These are phyloP conservation scores for Microhierax caerulescens DNA, from an alignment of 2,797 vertebrate species.

Conservation along the genomic window DNA sequence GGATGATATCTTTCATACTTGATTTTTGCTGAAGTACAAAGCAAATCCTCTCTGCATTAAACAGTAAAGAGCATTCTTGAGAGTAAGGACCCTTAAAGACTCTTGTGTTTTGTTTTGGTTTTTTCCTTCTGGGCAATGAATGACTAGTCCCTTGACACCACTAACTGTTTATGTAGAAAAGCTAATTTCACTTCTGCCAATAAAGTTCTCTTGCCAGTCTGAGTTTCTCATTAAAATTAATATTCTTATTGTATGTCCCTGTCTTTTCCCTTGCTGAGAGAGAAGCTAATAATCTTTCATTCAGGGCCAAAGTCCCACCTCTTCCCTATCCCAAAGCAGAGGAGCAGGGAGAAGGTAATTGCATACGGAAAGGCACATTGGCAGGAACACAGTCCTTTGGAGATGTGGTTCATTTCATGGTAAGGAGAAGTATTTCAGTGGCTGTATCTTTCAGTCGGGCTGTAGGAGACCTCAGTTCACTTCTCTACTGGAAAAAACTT, in stretches of 20 bases:
- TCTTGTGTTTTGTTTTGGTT: constrained; percentile 58
- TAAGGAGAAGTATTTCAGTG: constrained; percentile 1
- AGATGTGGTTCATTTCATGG: constrained; percentile 47
- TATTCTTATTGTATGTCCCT: constrained; percentile 68
- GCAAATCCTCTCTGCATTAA: constrained; percentile 61
- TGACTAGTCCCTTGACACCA: constrained; percentile 58
- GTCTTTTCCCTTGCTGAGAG: constrained; percentile 60
- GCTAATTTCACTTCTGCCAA: constrained; percentile 75
- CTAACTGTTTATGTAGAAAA: constrained; percentile 75
- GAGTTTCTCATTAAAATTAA: constrained; percentile 76
- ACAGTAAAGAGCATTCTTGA: constrained; percentile 58
- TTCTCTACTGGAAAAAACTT: constrained; percentile 14
- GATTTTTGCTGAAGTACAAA: constrained; percentile 55
- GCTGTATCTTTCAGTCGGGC: neutral
- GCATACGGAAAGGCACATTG: constrained; percentile 29
- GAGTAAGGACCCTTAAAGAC: constrained; percentile 64
- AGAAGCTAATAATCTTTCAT: constrained; percentile 61
- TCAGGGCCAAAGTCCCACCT: constrained; percentile 63
- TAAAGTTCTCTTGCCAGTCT: constrained; percentile 72
- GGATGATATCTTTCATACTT: constrained; percentile 22
- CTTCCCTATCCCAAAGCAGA: constrained; percentile 50
- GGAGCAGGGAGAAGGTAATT: constrained; percentile 39
- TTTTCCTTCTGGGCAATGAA: constrained; percentile 66
- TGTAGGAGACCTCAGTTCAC: constrained; percentile 35
- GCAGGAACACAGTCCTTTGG: constrained; percentile 38